Evolutionary conservation across 2,113 vertebrate species (phyloP).

Genomic region (Lates calcarifer): DNA sequence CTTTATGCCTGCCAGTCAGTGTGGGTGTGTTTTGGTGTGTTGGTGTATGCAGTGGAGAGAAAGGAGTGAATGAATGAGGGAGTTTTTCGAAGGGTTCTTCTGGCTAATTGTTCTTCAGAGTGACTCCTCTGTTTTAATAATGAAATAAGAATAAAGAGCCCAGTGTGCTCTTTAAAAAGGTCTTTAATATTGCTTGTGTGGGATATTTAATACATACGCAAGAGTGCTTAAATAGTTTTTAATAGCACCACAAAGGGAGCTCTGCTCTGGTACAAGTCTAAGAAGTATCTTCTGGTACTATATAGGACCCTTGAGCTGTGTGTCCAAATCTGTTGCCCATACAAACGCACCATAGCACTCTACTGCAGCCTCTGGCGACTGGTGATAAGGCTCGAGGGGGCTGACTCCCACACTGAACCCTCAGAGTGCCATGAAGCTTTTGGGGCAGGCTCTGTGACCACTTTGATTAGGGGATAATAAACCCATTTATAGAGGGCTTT

Average conservation of each 20-base stretch:
- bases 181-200: not conserved
- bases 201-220: slow-evolving; percentile 4
- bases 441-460: slow-evolving; percentile 71
- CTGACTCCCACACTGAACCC: slow-evolving; percentile 50
- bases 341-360: slow-evolving; percentile 55
- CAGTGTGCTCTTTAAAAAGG: not conserved
- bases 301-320: slow-evolving; percentile 51
- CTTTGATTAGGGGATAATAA: slow-evolving; percentile 79
- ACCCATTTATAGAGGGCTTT: slow-evolving; percentile 68
- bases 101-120: not conserved
- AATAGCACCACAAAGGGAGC: slow-evolving; percentile 29
- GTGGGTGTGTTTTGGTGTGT: not conserved
- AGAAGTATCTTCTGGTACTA: slow-evolving; percentile 19
- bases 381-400: slow-evolving; percentile 69
- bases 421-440: slow-evolving; percentile 40
- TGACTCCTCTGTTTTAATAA: slow-evolving; percentile 15
- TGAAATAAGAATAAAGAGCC: not conserved
- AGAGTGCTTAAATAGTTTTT: not conserved
- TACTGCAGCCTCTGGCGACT: slow-evolving; percentile 70
- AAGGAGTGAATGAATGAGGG: not conserved
- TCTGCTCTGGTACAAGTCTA: slow-evolving; percentile 29
- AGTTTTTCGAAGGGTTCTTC: not conserved
- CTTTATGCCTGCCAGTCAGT: not conserved
- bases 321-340: slow-evolving; percentile 63
- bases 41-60: not conserved